phyloP scores from a whole-genome alignment of 53 echinoderm and acorn worm species.

The Echinarachnius parma region DNA sequence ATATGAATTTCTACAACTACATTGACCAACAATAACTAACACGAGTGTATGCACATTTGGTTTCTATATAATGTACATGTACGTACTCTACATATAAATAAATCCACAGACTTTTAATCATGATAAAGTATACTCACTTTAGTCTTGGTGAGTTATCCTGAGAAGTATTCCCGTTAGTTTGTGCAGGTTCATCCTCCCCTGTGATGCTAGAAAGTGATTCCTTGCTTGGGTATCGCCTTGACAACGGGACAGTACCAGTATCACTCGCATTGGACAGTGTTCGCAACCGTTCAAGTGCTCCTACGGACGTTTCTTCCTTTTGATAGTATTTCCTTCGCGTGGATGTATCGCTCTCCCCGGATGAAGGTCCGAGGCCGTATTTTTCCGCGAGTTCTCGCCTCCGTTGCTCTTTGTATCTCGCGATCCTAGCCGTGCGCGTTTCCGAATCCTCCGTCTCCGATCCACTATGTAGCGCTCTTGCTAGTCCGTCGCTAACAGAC shows the following conservation, averaged over 20 bases:
- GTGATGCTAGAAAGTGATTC: constrained; percentile 40
- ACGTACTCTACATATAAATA: no score
- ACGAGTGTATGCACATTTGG: no score
- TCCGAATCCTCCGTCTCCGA: constrained; percentile 79
- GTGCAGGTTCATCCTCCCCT: constrained; percentile 34
- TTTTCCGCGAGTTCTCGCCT: constrained; percentile 85
- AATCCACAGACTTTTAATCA: no score
- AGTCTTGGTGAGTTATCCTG: constrained; percentile 47
- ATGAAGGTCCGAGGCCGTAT: constrained; percentile 62
- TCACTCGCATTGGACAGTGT: constrained; percentile 45
- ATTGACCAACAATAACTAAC: no score
- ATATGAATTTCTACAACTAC: no score
- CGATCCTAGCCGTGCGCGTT: constrained; percentile 64
- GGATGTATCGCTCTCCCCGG: constrained; percentile 50
- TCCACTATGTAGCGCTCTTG: constrained; percentile 47
- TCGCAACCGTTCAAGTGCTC: constrained; percentile 17
- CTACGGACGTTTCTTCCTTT: constrained; percentile 27
- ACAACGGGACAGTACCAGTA: constrained; percentile 21
- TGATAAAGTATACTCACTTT: constrained; percentile 11
- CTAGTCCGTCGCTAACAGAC: constrained; percentile 44
- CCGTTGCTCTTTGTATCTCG: constrained; percentile 92
- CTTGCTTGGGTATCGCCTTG: constrained; percentile 41
- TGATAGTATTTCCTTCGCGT: constrained; percentile 15
- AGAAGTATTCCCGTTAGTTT: constrained; percentile 44
- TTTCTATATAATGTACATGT: no score